Evolutionary conservation across 2,797 vertebrate species (phyloP), one percentile per base, ranked within the genome.

Genomic region (Clarias platycephalus): DNA sequence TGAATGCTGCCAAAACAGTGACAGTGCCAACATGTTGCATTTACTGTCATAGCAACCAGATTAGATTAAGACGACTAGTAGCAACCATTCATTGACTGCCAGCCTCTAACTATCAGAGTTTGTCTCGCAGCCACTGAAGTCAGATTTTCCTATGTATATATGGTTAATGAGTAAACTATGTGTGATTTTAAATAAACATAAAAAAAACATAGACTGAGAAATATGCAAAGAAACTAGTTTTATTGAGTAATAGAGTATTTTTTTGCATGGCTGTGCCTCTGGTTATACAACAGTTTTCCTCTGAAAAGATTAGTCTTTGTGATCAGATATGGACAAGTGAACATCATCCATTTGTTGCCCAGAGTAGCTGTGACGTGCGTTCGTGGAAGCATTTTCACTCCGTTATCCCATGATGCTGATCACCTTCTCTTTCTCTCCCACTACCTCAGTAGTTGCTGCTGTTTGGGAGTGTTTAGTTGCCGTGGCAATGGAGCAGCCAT

Each of bases 401-500:
- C 7, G n/a, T 82, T 63, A 53, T 40, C 26, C 58, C 31, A 8
- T 77, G 84, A 71, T 83, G 1, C 63, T 85, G 60, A n/a, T 5
- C 85, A 64, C 81, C 85, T 87, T 89, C 81, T 64, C 62, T 89
- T 80, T 64, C 62, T 9, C 6, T 44, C 79, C 68, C 20, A 13
- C 57, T 68, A 60, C 83, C 2, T 74, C 26, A 24, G 81, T 64
- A 75, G 60, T 67, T 26, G 34, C 58, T 8, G 70, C 77, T 86
- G 85, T 86, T 90, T 91, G 86, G 83, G 82, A 86, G 66, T 95
- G 92, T 94, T 94, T 91, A 90, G 95, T 95, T 93, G 87, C 90
- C 90, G 90, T 91, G 91, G 92, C 0, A 79, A 86, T 82, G 44
- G 31, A 22, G 85, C 82, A 86, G 85, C 85, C 90, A 87, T 85